Base-by-base conservation (phyloP, 2,797 vertebrate species). In the Diplodus sargus region DNA sequence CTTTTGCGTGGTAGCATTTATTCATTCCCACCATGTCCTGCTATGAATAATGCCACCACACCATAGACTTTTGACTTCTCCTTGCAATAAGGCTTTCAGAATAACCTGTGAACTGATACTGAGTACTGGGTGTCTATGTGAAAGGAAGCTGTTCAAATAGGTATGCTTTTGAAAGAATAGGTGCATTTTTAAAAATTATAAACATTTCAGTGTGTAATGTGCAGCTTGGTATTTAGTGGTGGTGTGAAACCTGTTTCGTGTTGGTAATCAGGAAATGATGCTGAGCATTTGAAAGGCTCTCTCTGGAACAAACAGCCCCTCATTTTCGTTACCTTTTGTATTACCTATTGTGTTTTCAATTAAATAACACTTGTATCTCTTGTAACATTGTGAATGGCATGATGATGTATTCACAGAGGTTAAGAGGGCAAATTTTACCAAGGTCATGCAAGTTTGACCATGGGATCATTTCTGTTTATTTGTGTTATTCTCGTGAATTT, bases 181-280 rank as follows among this genome's bases (percentile, higher is more conserved):
- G 22, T 4, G 18, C 30, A 25, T 30, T 28, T 11, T 30, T 62
- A 17, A n/a, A n/a, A 42, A 16, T 49, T 51, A 20, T 15, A 23
- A 57, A 57, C 15, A 57, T 51, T 68, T 57, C 7, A 25, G 0
- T 47, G 52, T 53, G 18, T 22, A 18, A 34, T 23, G 12, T n/a
- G 13, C 25, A 43, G 53, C 17, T n/a, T 10, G 43, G 47, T 59
- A 30, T 74, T 84, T 34, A 70, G 68, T 22, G n/a, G 6, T 43
- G n/a, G n/a, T 23, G 42, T n/a, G 23, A 74, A 64, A 71, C 39
- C 63, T 59, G 54, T 54, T 76, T 60, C 15, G 16, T 54, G 34
- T 22, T 57, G 22, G 16, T 18, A 58, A 58, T 60, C 15, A n/a
- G 48, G 28, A 65, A 48, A 74, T 20, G 22, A 48, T 48, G 25